Conservation (phyloP, 2,797 vertebrate species). For the Lagorchestes hirsutus region DNA sequence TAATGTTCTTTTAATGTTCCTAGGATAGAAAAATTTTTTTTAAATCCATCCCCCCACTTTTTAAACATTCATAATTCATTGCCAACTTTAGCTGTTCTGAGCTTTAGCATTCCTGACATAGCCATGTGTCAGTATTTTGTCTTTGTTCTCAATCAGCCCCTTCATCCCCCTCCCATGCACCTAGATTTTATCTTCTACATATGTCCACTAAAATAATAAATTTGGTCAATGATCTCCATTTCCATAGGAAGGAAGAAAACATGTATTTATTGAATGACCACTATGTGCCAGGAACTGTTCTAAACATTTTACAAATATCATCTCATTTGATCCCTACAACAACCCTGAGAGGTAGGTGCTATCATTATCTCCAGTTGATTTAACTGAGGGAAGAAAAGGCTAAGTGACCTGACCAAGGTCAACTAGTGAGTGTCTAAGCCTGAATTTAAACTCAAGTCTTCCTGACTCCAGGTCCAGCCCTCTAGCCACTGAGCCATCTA, state of each 20-base stretch:
- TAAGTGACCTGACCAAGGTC: neutral
- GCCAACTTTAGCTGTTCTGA: neutral
- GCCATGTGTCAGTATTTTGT: neutral
- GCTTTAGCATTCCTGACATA: neutral
- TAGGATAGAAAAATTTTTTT: neutral
- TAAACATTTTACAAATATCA: neutral
- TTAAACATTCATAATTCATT: neutral
- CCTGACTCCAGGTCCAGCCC: neutral
- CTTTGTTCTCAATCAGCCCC: neutral
- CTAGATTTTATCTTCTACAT: neutral
- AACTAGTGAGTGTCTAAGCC: neutral
- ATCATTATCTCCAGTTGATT: neutral
- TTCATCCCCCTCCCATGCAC: neutral
- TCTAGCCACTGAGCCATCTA: neutral
- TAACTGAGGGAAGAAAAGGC: neutral
- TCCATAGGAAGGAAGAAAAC: neutral
- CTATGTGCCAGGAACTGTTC: neutral
- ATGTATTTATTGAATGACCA: neutral
- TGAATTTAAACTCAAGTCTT: neutral
- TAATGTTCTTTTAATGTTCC: neutral
- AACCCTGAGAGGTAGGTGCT: neutral
- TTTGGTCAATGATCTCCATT: neutral
- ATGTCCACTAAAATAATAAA: neutral
- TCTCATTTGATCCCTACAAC: neutral
- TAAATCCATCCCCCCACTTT: too few species aligned